Base-by-base conservation (phyloP, 92 coral and sea anemone genomes). In the Epizoanthus illoricatus region DNA sequence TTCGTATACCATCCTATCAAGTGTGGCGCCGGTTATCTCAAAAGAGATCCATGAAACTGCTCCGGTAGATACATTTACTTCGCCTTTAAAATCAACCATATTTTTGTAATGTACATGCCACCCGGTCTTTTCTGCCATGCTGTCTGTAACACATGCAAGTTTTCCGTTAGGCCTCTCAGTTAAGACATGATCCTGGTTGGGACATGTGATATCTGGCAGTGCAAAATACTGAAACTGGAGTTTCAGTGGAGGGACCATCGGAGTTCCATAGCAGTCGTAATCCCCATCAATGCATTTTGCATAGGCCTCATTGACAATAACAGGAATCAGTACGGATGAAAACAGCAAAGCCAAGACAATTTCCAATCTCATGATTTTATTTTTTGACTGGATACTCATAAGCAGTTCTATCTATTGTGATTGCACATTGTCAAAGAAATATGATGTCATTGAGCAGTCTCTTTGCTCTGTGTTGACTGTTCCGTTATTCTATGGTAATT, bases 271-370 rank as follows among this genome's bases (percentile, higher is more conserved):
- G 66, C 66, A 61, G 0, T 61, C 66, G 17, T 61, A 0, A 61
- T 61, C 20, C 15, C 4, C 20, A 61, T 15, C 66, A 20, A 61
- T 61, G 66, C 66, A 61, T 18, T 61, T 61, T 61, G 66, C 66
- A 61, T 61, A n/a, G 1, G 66, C 66, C 66, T 61, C 66, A 61
- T 18, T 61, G 28, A 61, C 66, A 61, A 18, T 61, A 3, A 61
- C 66, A 61, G 66, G 66, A 61, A 61, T 61, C 66, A 61, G 17
- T 61, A 61, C 33, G n/a, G 66, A 61, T 61, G 66, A 61, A 61
- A 61, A 61, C 66, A 61, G 17, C 66, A 61, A 61, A 61, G 24
- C 20, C 33, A 61, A 0, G 24, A n/a, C 66, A 61, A 61, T 18
- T 21, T 21, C 20, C 10, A 43, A 4, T 43, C 49, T 43, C 49